Evolutionary conservation across 2,797 vertebrate genomes (phyloP).

Genomic region (Erethizon dorsatum): DNA sequence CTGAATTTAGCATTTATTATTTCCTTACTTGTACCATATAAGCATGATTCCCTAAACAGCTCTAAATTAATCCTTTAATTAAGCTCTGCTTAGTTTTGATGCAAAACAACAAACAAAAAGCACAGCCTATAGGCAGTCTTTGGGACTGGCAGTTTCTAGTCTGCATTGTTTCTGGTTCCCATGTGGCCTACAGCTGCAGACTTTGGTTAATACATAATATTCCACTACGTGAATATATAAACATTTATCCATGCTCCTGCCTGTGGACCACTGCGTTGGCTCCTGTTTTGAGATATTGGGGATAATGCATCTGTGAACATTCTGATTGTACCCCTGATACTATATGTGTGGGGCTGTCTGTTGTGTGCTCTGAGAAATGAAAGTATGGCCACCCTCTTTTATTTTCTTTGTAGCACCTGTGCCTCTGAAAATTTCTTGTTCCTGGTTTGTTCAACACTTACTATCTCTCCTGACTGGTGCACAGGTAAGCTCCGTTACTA

Average conservation of each 20-base stretch:
- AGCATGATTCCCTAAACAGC: not conserved
- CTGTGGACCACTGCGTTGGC: not conserved
- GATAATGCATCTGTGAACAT: not conserved
- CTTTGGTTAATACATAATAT: not conserved
- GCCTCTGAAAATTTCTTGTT: not conserved
- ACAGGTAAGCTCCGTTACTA: not conserved
- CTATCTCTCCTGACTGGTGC: not conserved
- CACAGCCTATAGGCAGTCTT: not conserved
- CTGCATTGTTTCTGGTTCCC: not conserved
- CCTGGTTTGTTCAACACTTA: not conserved
- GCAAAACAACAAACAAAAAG: not conserved
- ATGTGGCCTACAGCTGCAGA: too few relatives aligned
- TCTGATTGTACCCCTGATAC: not conserved
- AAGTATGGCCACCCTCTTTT: too few relatives aligned
- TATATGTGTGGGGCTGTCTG: not conserved
- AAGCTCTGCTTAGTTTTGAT: not conserved
- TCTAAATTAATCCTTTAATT: not conserved
- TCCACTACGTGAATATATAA: not conserved
- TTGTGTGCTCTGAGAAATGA: not conserved
- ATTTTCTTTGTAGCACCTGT: not conserved
- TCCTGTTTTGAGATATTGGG: not conserved
- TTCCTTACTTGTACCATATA: not conserved
- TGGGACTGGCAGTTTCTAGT: not conserved
- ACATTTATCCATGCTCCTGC: not conserved
- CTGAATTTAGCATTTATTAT: not conserved